These are phyloP conservation scores for Perodicticus potto DNA, from an alignment of 2,797 vertebrate genomes.

Conservation along the genomic window DNA sequence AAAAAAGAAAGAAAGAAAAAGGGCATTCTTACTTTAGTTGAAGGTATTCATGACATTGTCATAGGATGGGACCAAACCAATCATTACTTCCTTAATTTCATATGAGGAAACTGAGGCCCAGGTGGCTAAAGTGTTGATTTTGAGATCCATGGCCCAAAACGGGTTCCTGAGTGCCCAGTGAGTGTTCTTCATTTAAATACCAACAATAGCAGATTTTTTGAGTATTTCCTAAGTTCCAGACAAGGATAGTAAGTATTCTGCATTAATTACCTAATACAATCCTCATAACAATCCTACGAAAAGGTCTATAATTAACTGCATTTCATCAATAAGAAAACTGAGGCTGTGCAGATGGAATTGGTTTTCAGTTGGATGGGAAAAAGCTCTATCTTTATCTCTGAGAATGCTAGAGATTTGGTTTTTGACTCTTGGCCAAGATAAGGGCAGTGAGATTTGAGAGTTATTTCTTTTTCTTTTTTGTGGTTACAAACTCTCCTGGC, in stretches of 20 bases:
- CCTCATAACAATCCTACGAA: background rate
- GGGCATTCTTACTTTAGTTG: background rate
- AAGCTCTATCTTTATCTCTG: background rate
- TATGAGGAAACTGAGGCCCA: background rate
- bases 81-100: background rate
- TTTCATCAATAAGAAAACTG: constrained; percentile 42
- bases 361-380: background rate
- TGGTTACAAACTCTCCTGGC: background rate
- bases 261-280: background rate
- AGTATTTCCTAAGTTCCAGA: constrained; percentile 40
- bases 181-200: background rate
- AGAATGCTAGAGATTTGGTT: background rate
- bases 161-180: background rate
- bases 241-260: background rate
- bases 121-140: background rate
- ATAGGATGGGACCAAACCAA: background rate
- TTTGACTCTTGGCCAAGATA: background rate
- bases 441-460: constrained; percentile 7
- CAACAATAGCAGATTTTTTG: background rate
- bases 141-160: background rate
- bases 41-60: background rate
- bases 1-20: too few species aligned
- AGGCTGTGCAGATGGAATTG: background rate
- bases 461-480: background rate
- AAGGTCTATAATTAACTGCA: background rate